Base-by-base conservation (phyloP, 2,888 invertebrate species). In the Hydroisotoma schaefferi region DNA sequence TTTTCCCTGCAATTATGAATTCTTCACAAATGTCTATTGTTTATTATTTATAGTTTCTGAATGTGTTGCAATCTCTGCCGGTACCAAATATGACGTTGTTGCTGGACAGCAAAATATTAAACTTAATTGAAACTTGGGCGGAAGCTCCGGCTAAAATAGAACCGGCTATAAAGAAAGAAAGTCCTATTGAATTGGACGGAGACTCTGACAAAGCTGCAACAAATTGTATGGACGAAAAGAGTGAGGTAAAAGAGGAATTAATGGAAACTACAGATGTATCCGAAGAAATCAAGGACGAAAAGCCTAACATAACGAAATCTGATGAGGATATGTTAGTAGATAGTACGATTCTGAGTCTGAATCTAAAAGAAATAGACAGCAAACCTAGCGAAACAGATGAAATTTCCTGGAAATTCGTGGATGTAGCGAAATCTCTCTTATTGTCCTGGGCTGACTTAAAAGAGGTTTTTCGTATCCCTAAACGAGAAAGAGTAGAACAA, bases 71-170 rank as follows among this genome's bases (percentile, higher is more conserved):
- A 68, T 84, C 86, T 23, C 81, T 98, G 68, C 95, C 97, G 10
- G 92, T 98, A 68, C 87, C 90, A 2, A 94, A 95, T 78, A 93
- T 90, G 78, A 93, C 92, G 0, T 87, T 93, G 82, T 81, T 98
- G 8, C 87, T 89, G 74, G 95, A 97, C 75, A 93, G 91, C 73
- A 90, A 94, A 74, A 88, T 98, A 68, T 83, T 91, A 74, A 81
- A 84, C 26, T 85, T 89, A 15, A 87, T 97, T 22, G 87, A 93
- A 75, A 85, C 86, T 70, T 95, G 95, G 94, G 57, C 67, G 22
- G 4, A 29, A 15, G 55, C 60, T 20, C 66, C 65, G 53, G 29
- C 43, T 37, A 61, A 37, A 8, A 66, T 44, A 23, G 59, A 62
- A n/a, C n/a, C n/a, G n/a, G n/a, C 8, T 15, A 33, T 33, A 10